Base-by-base conservation (phyloP, 2,888 invertebrate species). In the Drosophila lutescens region DNA sequence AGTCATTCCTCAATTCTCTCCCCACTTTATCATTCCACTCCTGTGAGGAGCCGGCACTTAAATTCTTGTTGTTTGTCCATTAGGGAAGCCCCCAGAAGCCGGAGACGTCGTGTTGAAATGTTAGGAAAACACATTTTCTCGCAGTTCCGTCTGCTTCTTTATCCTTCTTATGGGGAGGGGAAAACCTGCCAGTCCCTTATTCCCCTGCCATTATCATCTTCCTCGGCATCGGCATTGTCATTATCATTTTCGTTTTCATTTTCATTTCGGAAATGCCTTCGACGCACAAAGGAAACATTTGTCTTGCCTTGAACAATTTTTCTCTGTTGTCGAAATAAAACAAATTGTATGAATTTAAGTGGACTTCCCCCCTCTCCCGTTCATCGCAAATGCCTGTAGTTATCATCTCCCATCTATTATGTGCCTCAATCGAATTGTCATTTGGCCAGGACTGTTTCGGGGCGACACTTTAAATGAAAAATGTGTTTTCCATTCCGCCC, bases 291-390 rank as follows among this genome's bases (percentile, higher is more conserved):
- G 46, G 69, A 49, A 49, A 67, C 85, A 88, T 88, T 83, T 88
- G 86, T 83, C 88, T 83, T 83, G 73, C 51, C 51, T 54, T 58
- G 53, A 58, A 67, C 66, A 63, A 71, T 73, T 70, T 70, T 74
- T 70, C 73, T 69, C 46, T 17, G 40, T 69, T 66, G 70, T 73
- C 68, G 56, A 80, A 88, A 86, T 70, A 65, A 77, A 75, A 86
- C 74, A 88, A 88, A 83, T 83, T 86, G 86, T 80, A 57, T 32
- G 79, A 77, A 74, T 79, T 82, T 71, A 77, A 83, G 74, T 70
- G 66, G 43, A 60, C 49, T 53, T 30, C 43, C 38, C 17, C 57
- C 44, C 26, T 2, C 6, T 5, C 34, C 20, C 38, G 13, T 32
- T 8, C 30, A n/a, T 81, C 58, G 86, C 76, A 84, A 86, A 86